phyloP scores from a whole-genome alignment of 1,140 invertebrate species.

The Harpegnathos saltator region DNA sequence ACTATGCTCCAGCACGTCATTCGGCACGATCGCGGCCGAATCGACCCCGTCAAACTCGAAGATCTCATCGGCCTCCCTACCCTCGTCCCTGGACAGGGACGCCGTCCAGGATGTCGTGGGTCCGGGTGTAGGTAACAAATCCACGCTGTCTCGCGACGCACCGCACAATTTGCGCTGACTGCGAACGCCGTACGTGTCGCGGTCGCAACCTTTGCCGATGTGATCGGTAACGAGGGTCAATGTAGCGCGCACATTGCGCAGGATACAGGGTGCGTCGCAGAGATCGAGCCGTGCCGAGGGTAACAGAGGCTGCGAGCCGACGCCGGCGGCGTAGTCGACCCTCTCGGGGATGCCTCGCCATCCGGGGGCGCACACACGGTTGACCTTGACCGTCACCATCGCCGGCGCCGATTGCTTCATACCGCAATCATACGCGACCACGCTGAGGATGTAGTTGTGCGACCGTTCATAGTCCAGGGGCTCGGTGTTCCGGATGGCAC shows the following conservation, averaged over 20 bases:
- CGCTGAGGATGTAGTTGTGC: conserved; percentile 98
- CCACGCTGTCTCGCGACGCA: conserved; percentile 88
- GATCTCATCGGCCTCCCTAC: conserved; percentile 95
- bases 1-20: conserved; percentile 90
- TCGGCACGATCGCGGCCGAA: conserved; percentile 94
- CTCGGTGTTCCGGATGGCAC: conserved; percentile 96
- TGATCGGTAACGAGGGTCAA: conserved; percentile 92
- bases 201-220: conserved; percentile 96
- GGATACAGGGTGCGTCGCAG: conserved; percentile 93
- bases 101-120: conserved; percentile 94
- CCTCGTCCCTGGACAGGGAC: conserved; percentile 95
- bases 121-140: conserved; percentile 94
- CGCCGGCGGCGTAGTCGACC: conserved; percentile 95
- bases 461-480: conserved; percentile 95
- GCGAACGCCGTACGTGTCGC: conserved; percentile 95
- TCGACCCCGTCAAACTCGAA: conserved; percentile 97
- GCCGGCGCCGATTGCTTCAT: conserved; percentile 95
- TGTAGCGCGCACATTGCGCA: conserved; percentile 88
- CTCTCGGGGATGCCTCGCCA: conserved; percentile 93
- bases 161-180: conserved; percentile 96
- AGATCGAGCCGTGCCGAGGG: conserved; percentile 94
- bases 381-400: conserved; percentile 97
- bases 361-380: conserved; percentile 86
- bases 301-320: conserved; percentile 92
- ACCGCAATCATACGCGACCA: conserved; percentile 98